Percentiles rank a stretch among this genome's conserved stretches.
These are phyloP conservation scores for Rhyzopertha dominica DNA, from an alignment of 1,140 invertebrate genomes.

Conservation along the genomic window DNA sequence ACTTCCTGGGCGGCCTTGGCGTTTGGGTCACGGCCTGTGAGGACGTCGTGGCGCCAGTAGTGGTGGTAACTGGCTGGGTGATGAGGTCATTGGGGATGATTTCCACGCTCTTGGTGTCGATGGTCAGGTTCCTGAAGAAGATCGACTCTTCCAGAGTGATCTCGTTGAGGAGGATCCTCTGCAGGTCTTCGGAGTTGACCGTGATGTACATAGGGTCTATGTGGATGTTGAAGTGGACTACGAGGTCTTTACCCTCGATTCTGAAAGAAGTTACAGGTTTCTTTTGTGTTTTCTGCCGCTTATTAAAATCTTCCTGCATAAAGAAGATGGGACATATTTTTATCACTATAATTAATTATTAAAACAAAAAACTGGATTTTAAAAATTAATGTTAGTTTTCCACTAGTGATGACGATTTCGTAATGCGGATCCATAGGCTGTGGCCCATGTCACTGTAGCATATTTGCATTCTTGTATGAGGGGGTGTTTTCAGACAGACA, in stretches of 20 bases:
- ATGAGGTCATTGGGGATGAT: slow-evolving; percentile 58
- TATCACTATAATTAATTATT: no score
- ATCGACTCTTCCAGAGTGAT: slow-evolving; percentile 49
- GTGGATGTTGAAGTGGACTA: slow-evolving; percentile 68
- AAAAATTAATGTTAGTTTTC: no score
- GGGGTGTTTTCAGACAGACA: no score
- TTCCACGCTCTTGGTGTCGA: slow-evolving; percentile 61
- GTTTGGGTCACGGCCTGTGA: slow-evolving; percentile 45
- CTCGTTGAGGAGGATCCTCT: slow-evolving; percentile 52
- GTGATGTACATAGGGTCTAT: slow-evolving; percentile 59
- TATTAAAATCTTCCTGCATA: no score
- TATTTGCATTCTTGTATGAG: no score
- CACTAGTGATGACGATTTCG: no score
- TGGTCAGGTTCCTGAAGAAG: slow-evolving; percentile 58
- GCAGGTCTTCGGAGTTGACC: slow-evolving; percentile 50
- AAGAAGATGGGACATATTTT: no score
- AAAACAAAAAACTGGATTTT: no score
- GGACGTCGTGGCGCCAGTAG: slow-evolving; percentile 43
- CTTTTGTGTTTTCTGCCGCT: no score
- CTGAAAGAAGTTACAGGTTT: no score
- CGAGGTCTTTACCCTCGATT: slow-evolving; percentile 57
- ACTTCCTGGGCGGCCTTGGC: slow-evolving; percentile 57
- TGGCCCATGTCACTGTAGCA: no score
- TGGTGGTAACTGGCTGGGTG: slow-evolving; percentile 52
- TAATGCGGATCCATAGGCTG: no score